Conservation (phyloP, 2,888 invertebrate species). For the Eugnorisma glareosa region DNA sequence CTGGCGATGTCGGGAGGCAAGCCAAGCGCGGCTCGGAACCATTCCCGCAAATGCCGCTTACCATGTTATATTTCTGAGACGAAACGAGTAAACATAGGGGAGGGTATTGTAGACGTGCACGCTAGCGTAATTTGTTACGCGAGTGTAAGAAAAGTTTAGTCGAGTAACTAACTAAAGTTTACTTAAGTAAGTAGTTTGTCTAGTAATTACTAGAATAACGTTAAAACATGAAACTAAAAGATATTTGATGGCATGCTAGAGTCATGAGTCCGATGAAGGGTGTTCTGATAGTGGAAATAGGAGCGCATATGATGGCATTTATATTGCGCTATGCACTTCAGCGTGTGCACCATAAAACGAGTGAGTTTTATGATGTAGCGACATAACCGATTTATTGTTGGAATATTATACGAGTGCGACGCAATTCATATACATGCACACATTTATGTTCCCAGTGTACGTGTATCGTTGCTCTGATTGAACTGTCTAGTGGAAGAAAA, state of each 20-base stretch:
- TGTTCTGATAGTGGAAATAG: background rate
- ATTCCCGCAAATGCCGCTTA: conserved; percentile 46
- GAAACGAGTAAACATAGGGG: conserved; percentile 42
- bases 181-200: background rate
- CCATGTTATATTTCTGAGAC: conserved; percentile 56
- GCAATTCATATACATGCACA: background rate
- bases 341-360: conserved; percentile 19
- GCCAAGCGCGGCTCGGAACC: conserved; percentile 11
- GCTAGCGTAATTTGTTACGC: conserved; percentile 3
- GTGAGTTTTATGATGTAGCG: conserved; percentile 23
- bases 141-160: background rate
- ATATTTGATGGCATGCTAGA: background rate
- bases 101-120: background rate
- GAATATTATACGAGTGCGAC: background rate
- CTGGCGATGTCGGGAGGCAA: conserved; percentile 38
- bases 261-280: background rate
- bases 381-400: conserved; percentile 27
- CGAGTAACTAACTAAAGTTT: background rate
- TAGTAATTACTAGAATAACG: background rate
- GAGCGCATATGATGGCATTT: conserved; percentile 12
- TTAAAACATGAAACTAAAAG: background rate
- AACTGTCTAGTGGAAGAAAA: background rate
- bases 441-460: background rate
- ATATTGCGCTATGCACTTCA: conserved; percentile 7
- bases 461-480: background rate